Evolutionary conservation across 1,140 invertebrate species (phyloP).

Genomic region (Aethina tumida): DNA sequence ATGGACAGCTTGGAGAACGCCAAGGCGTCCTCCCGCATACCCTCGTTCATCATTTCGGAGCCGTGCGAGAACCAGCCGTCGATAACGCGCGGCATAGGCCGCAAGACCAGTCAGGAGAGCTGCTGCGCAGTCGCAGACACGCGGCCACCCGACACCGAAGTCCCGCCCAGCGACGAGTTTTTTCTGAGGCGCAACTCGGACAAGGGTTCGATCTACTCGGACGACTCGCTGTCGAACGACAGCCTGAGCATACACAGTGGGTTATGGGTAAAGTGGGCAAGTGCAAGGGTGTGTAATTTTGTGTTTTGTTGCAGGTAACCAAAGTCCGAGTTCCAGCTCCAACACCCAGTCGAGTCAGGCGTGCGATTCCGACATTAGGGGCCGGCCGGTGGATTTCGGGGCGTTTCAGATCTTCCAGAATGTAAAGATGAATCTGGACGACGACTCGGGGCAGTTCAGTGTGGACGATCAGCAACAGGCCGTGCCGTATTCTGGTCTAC

Average conservation of each 20-base stretch:
- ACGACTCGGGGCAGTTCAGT: no score
- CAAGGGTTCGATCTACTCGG: slow-evolving; percentile 55
- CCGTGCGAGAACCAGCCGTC: slow-evolving; percentile 67
- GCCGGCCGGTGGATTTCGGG: no score
- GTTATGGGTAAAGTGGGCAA: no score
- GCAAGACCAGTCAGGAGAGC: slow-evolving; percentile 52
- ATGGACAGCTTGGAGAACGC: slow-evolving; percentile 48
- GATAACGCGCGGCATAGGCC: slow-evolving; percentile 67
- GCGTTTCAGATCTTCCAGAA: slow-evolving; percentile 14
- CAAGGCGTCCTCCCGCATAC: slow-evolving; percentile 32
- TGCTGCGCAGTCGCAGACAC: no score
- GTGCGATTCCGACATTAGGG: slow-evolving; percentile 22
- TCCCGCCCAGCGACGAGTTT: slow-evolving; percentile 24
- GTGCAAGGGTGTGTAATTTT: no score
- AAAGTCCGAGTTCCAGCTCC: slow-evolving; percentile 31
- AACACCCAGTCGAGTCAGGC: slow-evolving; percentile 31
- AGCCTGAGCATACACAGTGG: slow-evolving; percentile 29
- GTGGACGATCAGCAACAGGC: not conserved
- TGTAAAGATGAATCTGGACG: no score
- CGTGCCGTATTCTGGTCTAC: not conserved
- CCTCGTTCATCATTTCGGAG: slow-evolving; percentile 38
- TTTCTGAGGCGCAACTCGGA: slow-evolving; percentile 37
- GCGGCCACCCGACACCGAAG: slow-evolving; percentile 8
- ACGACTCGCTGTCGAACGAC: slow-evolving; percentile 56
- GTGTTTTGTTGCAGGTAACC: no score